Percentiles rank a stretch among this genome's conserved stretches.
Conservation (phyloP, 2,888 invertebrate genomes). For the Muschampia plurimacula region DNA sequence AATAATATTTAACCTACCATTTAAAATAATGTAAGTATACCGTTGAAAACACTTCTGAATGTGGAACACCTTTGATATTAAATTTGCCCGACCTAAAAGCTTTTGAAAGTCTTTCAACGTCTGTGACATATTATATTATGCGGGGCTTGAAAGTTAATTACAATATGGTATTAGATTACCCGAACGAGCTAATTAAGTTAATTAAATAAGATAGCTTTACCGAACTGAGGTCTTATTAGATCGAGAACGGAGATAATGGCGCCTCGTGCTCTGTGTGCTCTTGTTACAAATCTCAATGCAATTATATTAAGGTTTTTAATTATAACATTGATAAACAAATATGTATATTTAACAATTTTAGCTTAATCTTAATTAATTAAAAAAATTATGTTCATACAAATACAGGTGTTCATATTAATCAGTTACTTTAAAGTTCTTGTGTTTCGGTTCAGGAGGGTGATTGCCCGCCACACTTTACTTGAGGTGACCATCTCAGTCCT, state of each 20-base stretch:
- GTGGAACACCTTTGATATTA: constrained; percentile 1
- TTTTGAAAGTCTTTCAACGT: neutral
- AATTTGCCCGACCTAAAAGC: neutral
- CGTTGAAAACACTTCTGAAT: neutral
- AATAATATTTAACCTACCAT: too few species aligned
- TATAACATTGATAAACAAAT: neutral
- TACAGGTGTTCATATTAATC: neutral
- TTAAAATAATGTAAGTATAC: too few species aligned
- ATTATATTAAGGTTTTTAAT: neutral
- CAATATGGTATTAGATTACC: constrained; percentile 67
- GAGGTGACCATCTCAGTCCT: too few species aligned
- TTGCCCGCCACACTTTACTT: too few species aligned
- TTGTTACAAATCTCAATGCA: neutral
- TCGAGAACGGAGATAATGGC: constrained; percentile 56
- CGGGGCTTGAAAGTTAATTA: constrained; percentile 63
- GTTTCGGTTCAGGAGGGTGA: too few species aligned
- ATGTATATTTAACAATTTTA: too few species aligned
- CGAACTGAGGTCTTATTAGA: constrained; percentile 60
- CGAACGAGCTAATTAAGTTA: constrained; percentile 70
- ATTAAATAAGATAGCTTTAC: constrained; percentile 74
- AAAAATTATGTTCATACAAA: neutral
- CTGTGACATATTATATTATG: constrained; percentile 18
- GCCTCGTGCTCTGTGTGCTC: neutral
- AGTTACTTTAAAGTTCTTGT: too few species aligned
- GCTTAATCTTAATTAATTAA: too few species aligned